Base-by-base conservation (phyloP, 2,888 invertebrate species). In the Cephus pygmeus region DNA sequence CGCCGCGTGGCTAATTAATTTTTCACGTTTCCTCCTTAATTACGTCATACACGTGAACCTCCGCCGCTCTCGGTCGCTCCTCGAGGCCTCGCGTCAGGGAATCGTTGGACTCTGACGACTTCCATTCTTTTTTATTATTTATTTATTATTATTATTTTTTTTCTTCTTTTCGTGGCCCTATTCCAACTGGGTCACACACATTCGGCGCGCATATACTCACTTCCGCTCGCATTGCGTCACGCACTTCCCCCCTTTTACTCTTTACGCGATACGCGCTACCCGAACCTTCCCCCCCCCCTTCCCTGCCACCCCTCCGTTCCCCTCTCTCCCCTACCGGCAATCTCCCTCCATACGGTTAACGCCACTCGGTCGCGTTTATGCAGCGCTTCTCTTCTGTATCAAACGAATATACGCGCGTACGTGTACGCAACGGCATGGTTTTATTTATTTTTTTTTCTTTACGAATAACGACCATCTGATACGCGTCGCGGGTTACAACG, bases 281-380 rank as follows among this genome's bases (percentile, higher is more conserved):
- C 56, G 23, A 9, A 56, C 76, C 73, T 31, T 56, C 3, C 73
- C 73, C 76, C 73, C 76, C 75, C 81, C 83, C 81, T 76, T 78
- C 79, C 76, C 81, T 76, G 78, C 80, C 76, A 79, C 79, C 79
- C 82, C 12, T 35, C 35, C 35, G 35, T 82, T 82, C 83, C 82
- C 81, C 83, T 78, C 77, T 12, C 71, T 15, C 34, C 35, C 40
- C 34, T 34, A 36, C 69, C 34, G 40, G 34, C 35, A n/a, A 68
- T 76, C 73, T 34, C 56, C 35, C 75, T 56, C 56, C 56, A 9
- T 23, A 56, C 23, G 23, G 56, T 56, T 23, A 56, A 56, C 56
- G 56, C 56, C 56, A 23, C 56, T 56, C 56, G 23, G 0, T 56
- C 56, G 23, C 56, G 56, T 9, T 56, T 56, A 56, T 23, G 56